Percentiles rank a stretch among this genome's conserved stretches.
Conservation (phyloP, 1,140 invertebrate genomes). For the Mercenaria mercenaria region DNA sequence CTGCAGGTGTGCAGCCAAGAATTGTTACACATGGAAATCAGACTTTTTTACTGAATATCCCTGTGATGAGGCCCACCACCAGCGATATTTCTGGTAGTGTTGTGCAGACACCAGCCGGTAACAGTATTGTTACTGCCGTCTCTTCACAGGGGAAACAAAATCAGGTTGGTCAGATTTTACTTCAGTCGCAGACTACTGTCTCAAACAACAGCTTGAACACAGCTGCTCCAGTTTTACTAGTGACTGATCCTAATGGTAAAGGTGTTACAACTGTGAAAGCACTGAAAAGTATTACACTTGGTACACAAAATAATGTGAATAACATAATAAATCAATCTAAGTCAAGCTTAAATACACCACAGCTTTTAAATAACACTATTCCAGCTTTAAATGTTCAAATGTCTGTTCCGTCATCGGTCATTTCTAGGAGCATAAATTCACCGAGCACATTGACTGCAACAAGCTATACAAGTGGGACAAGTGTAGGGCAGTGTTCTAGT, state of each 20-base stretch:
- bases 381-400: background rate
- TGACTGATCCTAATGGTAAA: background rate
- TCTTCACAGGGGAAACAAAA: conserved; percentile 75
- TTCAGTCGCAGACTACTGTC: conserved; percentile 3
- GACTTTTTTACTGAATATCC: conserved; percentile 80
- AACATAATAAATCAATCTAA: background rate
- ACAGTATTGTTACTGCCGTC: conserved; percentile 66
- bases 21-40: conserved; percentile 66
- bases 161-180: conserved; percentile 24
- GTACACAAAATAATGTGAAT: background rate
- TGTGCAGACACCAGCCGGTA: conserved; percentile 52
- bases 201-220: background rate
- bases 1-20: conserved; percentile 32
- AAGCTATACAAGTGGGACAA: background rate
- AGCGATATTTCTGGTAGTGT: conserved; percentile 67
- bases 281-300: background rate
- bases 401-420: background rate
- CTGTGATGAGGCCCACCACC: conserved; percentile 73
- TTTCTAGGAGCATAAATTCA: background rate
- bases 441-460: background rate
- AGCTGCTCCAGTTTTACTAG: background rate
- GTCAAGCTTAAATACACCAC: background rate
- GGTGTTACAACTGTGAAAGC: background rate
- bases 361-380: background rate
- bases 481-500: background rate